phyloP scores from a whole-genome alignment of 92 coral and sea anemone genomes.

The Siderastrea radians region DNA sequence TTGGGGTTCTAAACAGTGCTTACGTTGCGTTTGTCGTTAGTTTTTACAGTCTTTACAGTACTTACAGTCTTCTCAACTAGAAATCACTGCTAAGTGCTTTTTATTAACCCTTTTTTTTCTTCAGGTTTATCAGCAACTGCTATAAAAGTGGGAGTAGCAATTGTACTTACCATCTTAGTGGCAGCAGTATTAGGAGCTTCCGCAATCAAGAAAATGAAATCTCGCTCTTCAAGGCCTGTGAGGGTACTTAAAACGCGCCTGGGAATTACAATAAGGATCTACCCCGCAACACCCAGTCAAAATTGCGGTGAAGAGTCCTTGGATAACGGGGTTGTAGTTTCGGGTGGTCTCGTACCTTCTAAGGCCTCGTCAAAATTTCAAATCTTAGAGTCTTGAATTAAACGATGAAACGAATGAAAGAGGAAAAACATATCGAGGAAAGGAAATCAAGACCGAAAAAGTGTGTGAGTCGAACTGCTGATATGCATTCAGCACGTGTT shows the following conservation, averaged over 20 bases:
- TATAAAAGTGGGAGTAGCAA: not conserved
- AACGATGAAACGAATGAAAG: not conserved
- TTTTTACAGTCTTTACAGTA: too few relatives aligned
- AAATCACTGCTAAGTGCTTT: not conserved
- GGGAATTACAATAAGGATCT: constrained; percentile 27
- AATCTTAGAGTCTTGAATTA: not conserved
- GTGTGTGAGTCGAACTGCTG: too few relatives aligned
- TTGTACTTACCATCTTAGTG: constrained; percentile 11
- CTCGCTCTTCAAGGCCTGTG: constrained; percentile 1
- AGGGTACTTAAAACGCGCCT: not conserved
- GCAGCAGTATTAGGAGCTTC: not conserved
- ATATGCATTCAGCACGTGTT: too few relatives aligned
- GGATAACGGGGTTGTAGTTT: not conserved
- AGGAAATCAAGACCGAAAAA: too few relatives aligned
- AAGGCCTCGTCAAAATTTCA: not conserved
- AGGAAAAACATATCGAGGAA: too few relatives aligned
- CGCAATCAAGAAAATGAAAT: constrained; percentile 3
- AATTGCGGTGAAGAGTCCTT: not conserved
- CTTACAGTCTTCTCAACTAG: too few relatives aligned
- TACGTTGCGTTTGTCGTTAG: too few relatives aligned
- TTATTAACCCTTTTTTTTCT: not conserved
- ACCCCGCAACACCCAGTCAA: constrained; percentile 18
- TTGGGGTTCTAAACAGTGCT: too few relatives aligned
- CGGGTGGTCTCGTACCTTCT: not conserved
- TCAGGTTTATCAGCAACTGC: not conserved